These are phyloP conservation scores for Parazoanthus swiftii DNA, from an alignment of 92 coral and sea anemone genomes.

Conservation along the genomic window DNA sequence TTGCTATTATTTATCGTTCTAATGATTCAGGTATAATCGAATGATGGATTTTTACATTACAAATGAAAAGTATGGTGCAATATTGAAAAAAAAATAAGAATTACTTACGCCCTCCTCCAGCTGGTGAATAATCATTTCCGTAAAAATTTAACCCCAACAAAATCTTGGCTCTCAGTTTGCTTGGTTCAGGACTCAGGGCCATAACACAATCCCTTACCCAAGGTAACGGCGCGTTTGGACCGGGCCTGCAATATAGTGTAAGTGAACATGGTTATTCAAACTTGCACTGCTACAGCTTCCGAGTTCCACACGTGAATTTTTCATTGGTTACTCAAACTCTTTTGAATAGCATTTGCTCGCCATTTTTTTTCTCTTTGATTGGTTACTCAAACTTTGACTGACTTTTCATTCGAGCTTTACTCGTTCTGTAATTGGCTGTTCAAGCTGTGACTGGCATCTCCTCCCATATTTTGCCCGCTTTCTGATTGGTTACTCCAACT, in stretches of 20 bases:
- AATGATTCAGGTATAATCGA: too few relatives aligned
- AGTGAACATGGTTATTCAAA: neutral
- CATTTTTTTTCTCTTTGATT: too few relatives aligned
- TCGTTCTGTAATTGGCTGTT: too few relatives aligned
- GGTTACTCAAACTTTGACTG: too few relatives aligned
- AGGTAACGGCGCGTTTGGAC: conserved; percentile 85
- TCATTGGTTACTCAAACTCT: too few relatives aligned
- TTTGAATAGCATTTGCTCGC: too few relatives aligned
- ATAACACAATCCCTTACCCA: conserved; percentile 86
- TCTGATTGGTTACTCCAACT: neutral
- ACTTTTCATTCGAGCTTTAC: too few relatives aligned
- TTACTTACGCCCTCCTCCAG: conserved; percentile 81
- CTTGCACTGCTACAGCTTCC: neutral
- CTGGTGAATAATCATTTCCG: conserved; percentile 85
- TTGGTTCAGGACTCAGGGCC: conserved; percentile 79
- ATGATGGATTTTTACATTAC: too few relatives aligned
- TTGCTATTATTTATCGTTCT: too few relatives aligned
- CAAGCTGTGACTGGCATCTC: neutral
- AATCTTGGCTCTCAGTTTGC: conserved; percentile 81
- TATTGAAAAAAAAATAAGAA: neutral
- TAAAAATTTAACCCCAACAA: conserved; percentile 92
- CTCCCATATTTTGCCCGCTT: neutral
- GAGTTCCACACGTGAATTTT: neutral
- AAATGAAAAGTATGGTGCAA: too few relatives aligned
- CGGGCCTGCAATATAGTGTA: conserved; percentile 61